A percentile compares a stretch with the other conserved stretches of the same genome.
Conservation (phyloP, 2,888 invertebrate genomes). For the Pseudoips prasinana region DNA sequence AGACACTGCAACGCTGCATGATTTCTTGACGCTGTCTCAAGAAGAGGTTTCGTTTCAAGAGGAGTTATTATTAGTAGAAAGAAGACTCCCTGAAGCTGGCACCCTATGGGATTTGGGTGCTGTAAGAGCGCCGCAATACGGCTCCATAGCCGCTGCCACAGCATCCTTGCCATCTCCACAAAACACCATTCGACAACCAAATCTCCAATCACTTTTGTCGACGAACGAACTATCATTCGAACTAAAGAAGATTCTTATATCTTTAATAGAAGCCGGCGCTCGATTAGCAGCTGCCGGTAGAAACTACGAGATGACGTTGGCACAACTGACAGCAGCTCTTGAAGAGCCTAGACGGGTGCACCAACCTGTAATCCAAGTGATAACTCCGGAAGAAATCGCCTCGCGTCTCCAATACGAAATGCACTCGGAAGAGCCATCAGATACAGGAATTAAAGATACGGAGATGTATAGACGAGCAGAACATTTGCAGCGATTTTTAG, state of each 20-base stretch:
- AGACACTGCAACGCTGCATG: slow-evolving; percentile 63
- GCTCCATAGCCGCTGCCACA: slow-evolving; percentile 68
- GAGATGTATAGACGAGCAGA: slow-evolving; percentile 57
- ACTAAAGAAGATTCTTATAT: slow-evolving; percentile 67
- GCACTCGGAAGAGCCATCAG: neutral
- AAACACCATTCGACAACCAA: slow-evolving; percentile 57
- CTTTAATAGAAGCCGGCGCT: slow-evolving; percentile 71
- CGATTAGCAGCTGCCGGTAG: slow-evolving; percentile 65
- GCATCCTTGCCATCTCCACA: slow-evolving; percentile 60
- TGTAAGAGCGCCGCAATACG: slow-evolving; percentile 63
- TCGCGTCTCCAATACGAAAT: slow-evolving; percentile 35
- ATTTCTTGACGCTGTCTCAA: slow-evolving; percentile 62
- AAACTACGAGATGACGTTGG: slow-evolving; percentile 63
- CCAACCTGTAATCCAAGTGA: slow-evolving; percentile 54
- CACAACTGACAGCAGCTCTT: slow-evolving; percentile 61
- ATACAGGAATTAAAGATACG: slow-evolving; percentile 13
- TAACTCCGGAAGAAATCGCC: slow-evolving; percentile 69
- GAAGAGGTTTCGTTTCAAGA: slow-evolving; percentile 64
- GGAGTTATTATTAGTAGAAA: slow-evolving; percentile 62
- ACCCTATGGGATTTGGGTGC: slow-evolving; percentile 69
- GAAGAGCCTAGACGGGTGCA: slow-evolving; percentile 54
- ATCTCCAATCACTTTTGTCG: slow-evolving; percentile 66
- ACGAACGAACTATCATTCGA: slow-evolving; percentile 71
- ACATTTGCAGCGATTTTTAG: slow-evolving; percentile 62
- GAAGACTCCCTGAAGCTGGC: slow-evolving; percentile 62